Base-by-base conservation (phyloP, 2,888 invertebrate species). In the Deilephila porcellus region DNA sequence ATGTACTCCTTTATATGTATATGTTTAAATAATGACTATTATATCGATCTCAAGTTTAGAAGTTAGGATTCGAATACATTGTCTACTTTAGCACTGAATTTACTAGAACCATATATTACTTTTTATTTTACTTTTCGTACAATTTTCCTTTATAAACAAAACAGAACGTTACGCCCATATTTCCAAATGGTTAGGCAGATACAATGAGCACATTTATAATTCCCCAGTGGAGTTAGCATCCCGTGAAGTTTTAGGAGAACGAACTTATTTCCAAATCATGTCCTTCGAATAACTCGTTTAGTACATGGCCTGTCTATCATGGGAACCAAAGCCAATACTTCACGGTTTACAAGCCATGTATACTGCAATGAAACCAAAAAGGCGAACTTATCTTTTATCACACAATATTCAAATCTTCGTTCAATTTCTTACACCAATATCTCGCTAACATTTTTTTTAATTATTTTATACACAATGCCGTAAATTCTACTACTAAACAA, bases 71-170 rank as follows among this genome's bases (percentile, higher is more conserved):
- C 8, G 5, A 34, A 63, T 63, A 63, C n/a, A 20, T 64, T 25
- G 45, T 25, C 67, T 67, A 67, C 67, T 45, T 82, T 83, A 74
- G 82, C 82, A 83, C 81, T 76, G 81, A 79, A 74, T 75, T 73
- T 75, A 72, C 71, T 67, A 67, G 67, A 67, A 67, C 67, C 67
- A 67, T 45, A 52, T 17, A 25, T 25, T 64, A 20, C 37, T 37
- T 67, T 45, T 17, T 67, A 67, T 67, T 67, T 67, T 56, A 6
- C 1, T n/a, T 56, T 56, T 19, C n/a, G 6, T 53, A 19, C 53
- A 53, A 19, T n/a, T 56, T 56, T 56, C 56, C 2, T 32, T 32
- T 52, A 14, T 52, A n/a, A n/a, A 17, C 56, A 56, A 56, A 56
- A 56, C 19, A 19, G 14, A 56, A 1, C 19, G 17, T n/a, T 56